A percentile compares a stretch with the other conserved stretches of the same genome.
These are phyloP conservation scores for Holcopasites calliopsidis DNA, from an alignment of 1,140 invertebrate species.

Conservation along the genomic window DNA sequence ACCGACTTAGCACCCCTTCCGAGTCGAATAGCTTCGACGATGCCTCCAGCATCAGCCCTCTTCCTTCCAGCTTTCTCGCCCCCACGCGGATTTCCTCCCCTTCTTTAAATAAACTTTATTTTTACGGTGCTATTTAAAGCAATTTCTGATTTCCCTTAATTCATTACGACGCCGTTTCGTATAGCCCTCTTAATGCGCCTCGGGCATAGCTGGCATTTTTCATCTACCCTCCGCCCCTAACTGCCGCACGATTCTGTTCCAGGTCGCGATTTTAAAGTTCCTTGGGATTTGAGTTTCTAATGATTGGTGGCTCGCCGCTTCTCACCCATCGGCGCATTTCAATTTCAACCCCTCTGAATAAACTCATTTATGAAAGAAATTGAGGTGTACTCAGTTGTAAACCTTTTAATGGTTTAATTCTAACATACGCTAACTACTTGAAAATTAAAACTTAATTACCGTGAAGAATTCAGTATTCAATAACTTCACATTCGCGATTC, in stretches of 20 bases:
- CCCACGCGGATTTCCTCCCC: slow-evolving; percentile 22
- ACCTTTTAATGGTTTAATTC: no score
- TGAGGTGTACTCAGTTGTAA: neutral
- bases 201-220: slow-evolving; percentile 68
- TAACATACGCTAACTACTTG: no score
- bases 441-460: no score
- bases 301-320: accelerated
- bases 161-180: slow-evolving; percentile 75
- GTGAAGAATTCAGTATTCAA: no score
- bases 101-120: slow-evolving; percentile 75
- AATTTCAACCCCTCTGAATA: neutral
- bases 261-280: slow-evolving; percentile 48
- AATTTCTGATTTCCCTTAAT: slow-evolving; percentile 80
- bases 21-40: slow-evolving; percentile 18
- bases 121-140: slow-evolving; percentile 78
- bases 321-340: neutral
- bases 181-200: slow-evolving; percentile 74
- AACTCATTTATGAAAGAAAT: neutral
- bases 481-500: no score
- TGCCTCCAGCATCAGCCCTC: slow-evolving; percentile 34
- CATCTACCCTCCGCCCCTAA: slow-evolving; percentile 42
- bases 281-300: slow-evolving; percentile 15
- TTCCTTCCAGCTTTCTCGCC: slow-evolving; percentile 42
- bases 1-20: slow-evolving; percentile 67
- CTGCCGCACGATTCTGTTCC: slow-evolving; percentile 36